Evolutionary conservation across 2,113 vertebrate genomes (phyloP).

Genomic region (Tringa solitaria): DNA sequence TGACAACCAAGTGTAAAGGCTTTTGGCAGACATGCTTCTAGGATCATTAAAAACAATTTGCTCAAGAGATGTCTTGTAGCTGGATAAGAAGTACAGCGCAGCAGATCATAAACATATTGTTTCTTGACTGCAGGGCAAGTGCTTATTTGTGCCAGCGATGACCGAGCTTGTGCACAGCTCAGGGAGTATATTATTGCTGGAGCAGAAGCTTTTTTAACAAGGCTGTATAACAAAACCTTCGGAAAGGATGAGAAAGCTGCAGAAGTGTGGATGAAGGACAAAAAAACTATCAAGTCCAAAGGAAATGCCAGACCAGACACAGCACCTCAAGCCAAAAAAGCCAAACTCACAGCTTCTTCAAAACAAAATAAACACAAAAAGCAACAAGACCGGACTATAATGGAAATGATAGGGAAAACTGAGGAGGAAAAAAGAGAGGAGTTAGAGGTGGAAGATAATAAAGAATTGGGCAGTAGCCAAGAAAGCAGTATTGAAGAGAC

Average conservation of each 20-base stretch:
- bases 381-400: constrained; percentile 79
- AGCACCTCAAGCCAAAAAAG: constrained; percentile 71
- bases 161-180: constrained; percentile 94
- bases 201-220: constrained; percentile 81
- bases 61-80: not conserved
- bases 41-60: not conserved
- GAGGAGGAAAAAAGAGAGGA: constrained; percentile 69
- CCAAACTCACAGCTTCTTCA: constrained; percentile 36
- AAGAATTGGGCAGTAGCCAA: constrained; percentile 44
- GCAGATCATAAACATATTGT: not conserved
- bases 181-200: constrained; percentile 83
- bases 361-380: constrained; percentile 63
- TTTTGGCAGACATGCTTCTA: not conserved
- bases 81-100: not conserved
- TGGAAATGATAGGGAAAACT: constrained; percentile 82
- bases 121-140: constrained; percentile 81
- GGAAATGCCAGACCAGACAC: constrained; percentile 26
- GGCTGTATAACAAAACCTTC: constrained; percentile 85
- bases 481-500: constrained; percentile 53
- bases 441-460: constrained; percentile 18
- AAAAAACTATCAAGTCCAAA: constrained; percentile 56
- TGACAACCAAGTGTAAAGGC: not conserved
- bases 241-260: constrained; percentile 78
- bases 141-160: constrained; percentile 94
- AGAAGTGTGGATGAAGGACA: constrained; percentile 60